phyloP scores from a whole-genome alignment of 1,140 invertebrate species.

The Penaeus japonicus region DNA sequence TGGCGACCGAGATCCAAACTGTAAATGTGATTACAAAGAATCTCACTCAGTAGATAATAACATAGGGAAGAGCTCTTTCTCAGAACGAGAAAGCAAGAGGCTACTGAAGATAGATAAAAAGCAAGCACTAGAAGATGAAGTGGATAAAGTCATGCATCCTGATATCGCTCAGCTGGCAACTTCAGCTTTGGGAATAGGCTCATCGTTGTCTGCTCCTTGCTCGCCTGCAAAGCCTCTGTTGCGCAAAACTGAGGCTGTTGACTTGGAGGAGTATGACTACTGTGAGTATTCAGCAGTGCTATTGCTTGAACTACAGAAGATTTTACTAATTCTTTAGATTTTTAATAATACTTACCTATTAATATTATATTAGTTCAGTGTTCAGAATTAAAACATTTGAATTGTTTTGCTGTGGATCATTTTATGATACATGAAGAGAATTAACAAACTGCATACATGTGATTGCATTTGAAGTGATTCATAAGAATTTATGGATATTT shows the following conservation, averaged over 20 bases:
- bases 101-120: background rate
- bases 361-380: no score
- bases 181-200: background rate
- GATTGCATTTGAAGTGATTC: no score
- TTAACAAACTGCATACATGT: no score
- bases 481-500: no score
- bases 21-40: conserved; percentile 28
- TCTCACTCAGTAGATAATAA: background rate
- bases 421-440: no score
- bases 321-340: no score
- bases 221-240: conserved; percentile 43
- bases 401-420: no score
- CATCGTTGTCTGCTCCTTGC: conserved; percentile 39
- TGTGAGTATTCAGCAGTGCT: conserved; percentile 24
- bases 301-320: background rate
- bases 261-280: conserved; percentile 49
- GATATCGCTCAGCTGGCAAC: background rate
- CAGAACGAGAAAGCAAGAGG: background rate
- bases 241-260: conserved; percentile 44
- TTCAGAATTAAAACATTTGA: no score
- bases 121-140: background rate
- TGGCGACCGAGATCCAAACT: background rate
- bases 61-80: background rate
- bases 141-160: background rate
- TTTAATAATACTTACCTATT: no score